phyloP scores from a whole-genome alignment of 2,113 vertebrate genomes.

The Parus major region DNA sequence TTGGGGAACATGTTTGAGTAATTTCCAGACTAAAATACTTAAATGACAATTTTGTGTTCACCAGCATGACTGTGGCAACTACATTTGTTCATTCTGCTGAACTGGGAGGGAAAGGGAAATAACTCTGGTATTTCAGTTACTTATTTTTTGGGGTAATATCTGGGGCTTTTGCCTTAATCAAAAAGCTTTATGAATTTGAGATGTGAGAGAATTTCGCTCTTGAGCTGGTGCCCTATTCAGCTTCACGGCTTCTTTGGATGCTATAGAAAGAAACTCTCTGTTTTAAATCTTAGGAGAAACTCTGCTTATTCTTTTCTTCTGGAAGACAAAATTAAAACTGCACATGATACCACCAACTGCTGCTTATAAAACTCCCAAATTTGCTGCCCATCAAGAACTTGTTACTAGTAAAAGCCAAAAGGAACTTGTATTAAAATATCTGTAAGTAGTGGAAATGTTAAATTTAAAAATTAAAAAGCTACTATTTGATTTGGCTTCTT shows the following conservation, averaged over 20 bases:
- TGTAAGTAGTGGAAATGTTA: accelerated
- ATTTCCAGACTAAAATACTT: background rate
- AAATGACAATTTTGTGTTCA: background rate
- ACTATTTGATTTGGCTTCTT: background rate
- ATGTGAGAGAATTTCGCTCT: background rate
- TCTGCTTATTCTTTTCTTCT: background rate
- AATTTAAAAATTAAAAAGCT: background rate
- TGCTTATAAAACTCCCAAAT: background rate
- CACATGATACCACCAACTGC: background rate
- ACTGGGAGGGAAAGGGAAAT: background rate
- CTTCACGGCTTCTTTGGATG: background rate
- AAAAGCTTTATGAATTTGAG: background rate
- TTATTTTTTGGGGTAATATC: background rate
- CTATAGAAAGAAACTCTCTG: background rate
- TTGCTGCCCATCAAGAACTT: background rate
- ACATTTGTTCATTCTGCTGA: background rate
- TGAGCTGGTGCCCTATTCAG: background rate
- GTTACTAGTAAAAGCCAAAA: background rate
- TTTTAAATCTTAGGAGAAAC: background rate
- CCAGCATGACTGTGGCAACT: background rate
- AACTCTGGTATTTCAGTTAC: background rate
- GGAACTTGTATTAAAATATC: background rate
- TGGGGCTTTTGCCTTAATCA: background rate
- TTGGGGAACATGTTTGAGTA: background rate
- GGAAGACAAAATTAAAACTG: background rate